Base-by-base conservation (phyloP, 2,888 invertebrate species). In the Platypus cylindrus region DNA sequence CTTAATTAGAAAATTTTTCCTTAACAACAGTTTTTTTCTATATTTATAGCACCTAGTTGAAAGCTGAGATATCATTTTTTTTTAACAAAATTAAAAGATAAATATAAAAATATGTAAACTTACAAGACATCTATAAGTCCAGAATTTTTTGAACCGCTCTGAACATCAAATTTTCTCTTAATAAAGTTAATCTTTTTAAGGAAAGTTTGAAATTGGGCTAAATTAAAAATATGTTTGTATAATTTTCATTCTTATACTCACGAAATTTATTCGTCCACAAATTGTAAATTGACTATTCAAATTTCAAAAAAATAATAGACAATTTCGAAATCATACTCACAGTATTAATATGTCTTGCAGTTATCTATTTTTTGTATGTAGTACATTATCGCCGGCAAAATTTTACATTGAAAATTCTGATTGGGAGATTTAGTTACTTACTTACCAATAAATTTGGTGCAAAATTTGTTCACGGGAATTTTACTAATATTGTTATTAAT, bases 171-270 rank as follows among this genome's bases (percentile, higher is more conserved):
- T 38, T 38, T 35, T 32, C 39, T 39, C 32, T 29, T 23, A 38
- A 35, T 27, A 23, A 32, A 39, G 24, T 40, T 34, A 32, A 31
- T 22, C 28, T 11, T 27, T 27, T 27, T 27, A 5, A 8, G 27
- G 12, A 23, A 34, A 36, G 13, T 31, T 28, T 18, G 25, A 36
- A 39, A 34, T 23, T 18, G 34, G 20, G 34, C 40, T 34, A 36
- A 36, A 40, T 28, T 33, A 32, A 37, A 40, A 11, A 12, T 11
- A 27, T 27, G n/a, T n/a, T 24, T 27, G 15, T 3, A 30, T 18
- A 22, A 28, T 26, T 31, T 32, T 30, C 17, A 23, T 37, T 38
- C 37, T n/a, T 32, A 42, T 53, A 53, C 52, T 51, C 51, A 53
- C 52, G 48, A 46, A 45, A 37, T 4, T 27, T n/a, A n/a, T 15